Evolutionary conservation across 2,888 invertebrate genomes (phyloP), one percentile per base, ranked within the genome.

Genomic region (Lottia gigantea): DNA sequence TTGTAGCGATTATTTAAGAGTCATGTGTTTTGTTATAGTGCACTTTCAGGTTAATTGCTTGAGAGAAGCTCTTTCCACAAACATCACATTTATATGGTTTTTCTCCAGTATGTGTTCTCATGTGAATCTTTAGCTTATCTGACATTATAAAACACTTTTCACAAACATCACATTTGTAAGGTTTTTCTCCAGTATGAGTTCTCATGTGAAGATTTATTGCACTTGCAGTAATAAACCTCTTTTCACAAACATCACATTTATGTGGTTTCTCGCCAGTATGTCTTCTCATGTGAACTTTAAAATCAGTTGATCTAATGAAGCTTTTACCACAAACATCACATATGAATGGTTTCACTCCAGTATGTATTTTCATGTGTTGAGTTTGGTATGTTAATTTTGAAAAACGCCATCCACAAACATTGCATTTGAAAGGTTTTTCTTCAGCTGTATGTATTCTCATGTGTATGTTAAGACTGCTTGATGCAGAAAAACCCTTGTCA

Each of bases 141-240:
- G 40, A 65, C 46, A 19, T 14, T 65, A 16, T 65, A 31, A 63
- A 63, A n/a, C 25, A 63, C 12, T 25, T 63, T 63, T 40, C 16
- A 26, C 26, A 63, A 31, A 55, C 7, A n/a, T 55, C 49, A 55
- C 49, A 55, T 19, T 55, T 19, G 12, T 55, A 23, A 11, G n/a
- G 55, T 55, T 55, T 55, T 11, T 55, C 55, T 55, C 55, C 55
- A 19, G 19, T 55, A 12, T 55, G 55, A 19, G 2, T 55, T 19
- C 55, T 55, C 55, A 55, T 19, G 19, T 55, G n/a, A 8, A 8
- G 0, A 3, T 19, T 19, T 55, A 23, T n/a, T n/a, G 11, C 14
- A 1, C 7, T n/a, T 55, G 55, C 19, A 40, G 40, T 40, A 8
- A 8, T 40, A 11, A 40, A 40, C 7, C 40, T 8, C 11, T 40